A percentile compares a stretch with the other conserved stretches of the same genome.
Conservation (phyloP, 2,113 vertebrate species). For the Peromyscus maniculatus region DNA sequence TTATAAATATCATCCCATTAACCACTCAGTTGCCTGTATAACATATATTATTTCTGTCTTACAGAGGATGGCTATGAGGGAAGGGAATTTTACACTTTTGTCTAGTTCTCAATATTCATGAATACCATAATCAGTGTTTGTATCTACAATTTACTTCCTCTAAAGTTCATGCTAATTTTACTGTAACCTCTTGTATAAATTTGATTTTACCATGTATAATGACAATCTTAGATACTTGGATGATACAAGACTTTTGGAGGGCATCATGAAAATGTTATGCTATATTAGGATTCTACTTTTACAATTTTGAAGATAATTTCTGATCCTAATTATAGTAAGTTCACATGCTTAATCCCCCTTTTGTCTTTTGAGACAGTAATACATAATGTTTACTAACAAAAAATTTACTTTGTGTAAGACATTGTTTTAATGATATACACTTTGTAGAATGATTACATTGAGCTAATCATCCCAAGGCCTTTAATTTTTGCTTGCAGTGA, state of each 20-base stretch:
- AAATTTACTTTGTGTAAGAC: background rate
- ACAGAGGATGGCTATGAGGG: background rate
- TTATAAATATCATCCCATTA: background rate
- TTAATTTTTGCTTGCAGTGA: background rate
- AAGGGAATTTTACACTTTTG: background rate
- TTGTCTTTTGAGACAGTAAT: background rate
- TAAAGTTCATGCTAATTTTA: conserved; percentile 10
- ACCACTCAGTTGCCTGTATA: background rate
- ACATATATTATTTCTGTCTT: background rate
- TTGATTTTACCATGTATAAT: background rate
- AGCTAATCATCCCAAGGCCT: background rate
- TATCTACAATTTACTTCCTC: background rate
- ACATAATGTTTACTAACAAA: background rate
- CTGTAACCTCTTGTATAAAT: background rate
- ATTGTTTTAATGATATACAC: background rate
- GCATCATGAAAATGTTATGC: background rate
- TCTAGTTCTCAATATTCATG: background rate
- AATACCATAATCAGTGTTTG: background rate
- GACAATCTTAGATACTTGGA: background rate
- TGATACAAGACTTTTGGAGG: background rate
- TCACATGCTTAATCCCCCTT: background rate
- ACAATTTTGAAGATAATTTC: conserved; percentile 4
- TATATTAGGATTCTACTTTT: background rate
- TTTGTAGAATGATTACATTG: background rate
- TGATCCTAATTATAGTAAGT: background rate